phyloP scores from a whole-genome alignment of 2,113 vertebrate genomes.

The Syngnathoides biaculeatus region DNA sequence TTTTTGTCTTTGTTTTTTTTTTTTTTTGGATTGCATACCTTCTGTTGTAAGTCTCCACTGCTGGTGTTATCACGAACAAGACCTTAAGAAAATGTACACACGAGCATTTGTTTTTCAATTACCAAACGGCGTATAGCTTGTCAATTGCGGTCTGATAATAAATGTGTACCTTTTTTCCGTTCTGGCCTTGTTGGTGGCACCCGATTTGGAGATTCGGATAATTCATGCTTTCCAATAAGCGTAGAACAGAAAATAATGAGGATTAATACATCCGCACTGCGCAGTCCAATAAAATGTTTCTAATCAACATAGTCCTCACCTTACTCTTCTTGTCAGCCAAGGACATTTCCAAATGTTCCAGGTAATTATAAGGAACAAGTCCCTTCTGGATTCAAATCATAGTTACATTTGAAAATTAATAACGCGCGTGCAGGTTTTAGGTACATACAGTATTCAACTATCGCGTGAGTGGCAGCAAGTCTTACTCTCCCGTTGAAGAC shows the following conservation, averaged over 20 bases:
- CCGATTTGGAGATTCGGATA: conserved; percentile 64
- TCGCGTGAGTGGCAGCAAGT: background rate
- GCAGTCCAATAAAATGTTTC: background rate
- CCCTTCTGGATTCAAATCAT: conserved; percentile 75
- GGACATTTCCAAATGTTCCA: conserved; percentile 82
- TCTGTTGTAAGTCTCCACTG: background rate
- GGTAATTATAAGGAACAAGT: conserved; percentile 91
- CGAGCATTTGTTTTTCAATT: background rate
- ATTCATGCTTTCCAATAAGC: conserved; percentile 6
- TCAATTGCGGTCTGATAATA: background rate
- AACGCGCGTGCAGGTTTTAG: background rate
- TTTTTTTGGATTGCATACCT: conserved; percentile 24
- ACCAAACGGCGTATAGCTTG: background rate
- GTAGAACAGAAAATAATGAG: background rate
- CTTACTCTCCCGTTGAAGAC: conserved; percentile 91
- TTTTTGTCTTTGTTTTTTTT: background rate
- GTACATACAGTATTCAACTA: no score
- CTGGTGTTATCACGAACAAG: background rate
- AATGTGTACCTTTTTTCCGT: conserved; percentile 47
- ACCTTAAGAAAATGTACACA: conserved; percentile 19
- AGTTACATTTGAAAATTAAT: background rate
- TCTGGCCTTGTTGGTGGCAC: conserved; percentile 66
- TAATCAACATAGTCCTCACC: conserved; percentile 61
- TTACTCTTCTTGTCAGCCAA: conserved; percentile 71
- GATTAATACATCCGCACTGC: background rate